These are phyloP conservation scores for Megaceryle torquata DNA, from an alignment of 2,113 vertebrate species.

Conservation along the genomic window DNA sequence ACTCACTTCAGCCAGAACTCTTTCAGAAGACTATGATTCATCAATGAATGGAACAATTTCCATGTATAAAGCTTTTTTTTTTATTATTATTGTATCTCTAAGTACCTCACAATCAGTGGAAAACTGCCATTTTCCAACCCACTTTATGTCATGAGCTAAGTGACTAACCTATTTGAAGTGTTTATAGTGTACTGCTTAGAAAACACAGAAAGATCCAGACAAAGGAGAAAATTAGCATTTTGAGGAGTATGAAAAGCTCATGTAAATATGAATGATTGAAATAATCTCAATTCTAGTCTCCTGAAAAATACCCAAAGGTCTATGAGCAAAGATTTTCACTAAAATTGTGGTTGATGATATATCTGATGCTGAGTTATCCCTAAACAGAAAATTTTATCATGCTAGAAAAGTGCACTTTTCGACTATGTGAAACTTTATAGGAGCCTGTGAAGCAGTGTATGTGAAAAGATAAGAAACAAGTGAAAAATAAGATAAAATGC, in stretches of 20 bases:
- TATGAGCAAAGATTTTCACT: not conserved
- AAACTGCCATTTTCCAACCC: slow-evolving; percentile 45
- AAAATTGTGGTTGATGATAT: not conserved
- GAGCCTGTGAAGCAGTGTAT: not conserved
- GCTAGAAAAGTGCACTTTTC: not conserved
- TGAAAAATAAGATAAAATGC: not conserved
- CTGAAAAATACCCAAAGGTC: not conserved
- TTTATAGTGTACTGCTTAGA: slow-evolving; percentile 17
- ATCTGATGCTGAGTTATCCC: not conserved
- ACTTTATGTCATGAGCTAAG: slow-evolving; percentile 36
- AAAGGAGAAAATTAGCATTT: slow-evolving; percentile 7
- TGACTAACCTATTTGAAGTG: slow-evolving; percentile 35
- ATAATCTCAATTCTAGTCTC: not conserved
- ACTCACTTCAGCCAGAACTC: not conserved
- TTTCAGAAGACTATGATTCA: slow-evolving; percentile 17
- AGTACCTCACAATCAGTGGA: slow-evolving; percentile 27
- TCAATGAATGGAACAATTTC: slow-evolving; percentile 31
- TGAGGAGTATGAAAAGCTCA: not conserved
- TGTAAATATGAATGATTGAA: not conserved
- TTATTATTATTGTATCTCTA: not conserved
- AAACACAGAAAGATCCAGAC: slow-evolving; percentile 10
- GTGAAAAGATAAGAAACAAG: not conserved
- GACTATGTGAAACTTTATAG: not conserved
- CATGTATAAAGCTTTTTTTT: not conserved
- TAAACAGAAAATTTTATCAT: not conserved